Evolutionary conservation across 2,113 vertebrate species (phyloP).

Genomic region (Centropus unirufus): DNA sequence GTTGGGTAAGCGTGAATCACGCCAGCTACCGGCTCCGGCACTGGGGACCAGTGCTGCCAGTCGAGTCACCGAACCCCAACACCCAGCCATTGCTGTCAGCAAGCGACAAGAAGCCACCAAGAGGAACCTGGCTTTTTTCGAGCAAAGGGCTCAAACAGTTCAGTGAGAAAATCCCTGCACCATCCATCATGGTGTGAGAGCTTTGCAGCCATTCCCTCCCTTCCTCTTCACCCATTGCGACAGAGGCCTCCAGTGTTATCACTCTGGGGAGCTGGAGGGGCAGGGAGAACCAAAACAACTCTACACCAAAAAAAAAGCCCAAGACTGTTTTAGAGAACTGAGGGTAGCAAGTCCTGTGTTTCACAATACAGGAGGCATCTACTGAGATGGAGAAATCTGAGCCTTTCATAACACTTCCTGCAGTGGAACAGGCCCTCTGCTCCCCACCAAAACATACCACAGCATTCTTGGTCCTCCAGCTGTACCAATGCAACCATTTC

Average conservation of each 20-base stretch:
- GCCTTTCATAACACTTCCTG: not conserved
- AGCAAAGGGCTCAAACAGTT: not conserved
- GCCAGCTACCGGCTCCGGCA: not conserved
- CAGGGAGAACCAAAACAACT: not conserved
- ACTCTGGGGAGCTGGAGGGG: not conserved
- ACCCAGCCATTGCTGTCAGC: not conserved
- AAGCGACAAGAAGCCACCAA: fast-evolving
- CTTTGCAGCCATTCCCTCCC: not conserved
- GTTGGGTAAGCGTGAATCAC: not conserved
- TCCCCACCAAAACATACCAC: not conserved
- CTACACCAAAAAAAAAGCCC: not conserved
- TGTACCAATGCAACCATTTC: fast-evolving
- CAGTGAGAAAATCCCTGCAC: not conserved
- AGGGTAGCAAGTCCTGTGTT: not conserved
- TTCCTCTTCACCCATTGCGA: not conserved
- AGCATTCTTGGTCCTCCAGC: not conserved
- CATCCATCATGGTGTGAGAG: fast-evolving
- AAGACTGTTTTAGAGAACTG: not conserved
- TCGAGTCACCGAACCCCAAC: not conserved
- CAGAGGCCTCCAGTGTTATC: not conserved
- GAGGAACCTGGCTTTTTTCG: fast-evolving
- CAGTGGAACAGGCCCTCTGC: not conserved
- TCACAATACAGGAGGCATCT: not conserved
- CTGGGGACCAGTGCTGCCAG: not conserved
- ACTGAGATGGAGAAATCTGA: not conserved